These are phyloP conservation scores for Drosophila quadrilineata DNA, from an alignment of 1,140 invertebrate species.

Conservation along the genomic window DNA sequence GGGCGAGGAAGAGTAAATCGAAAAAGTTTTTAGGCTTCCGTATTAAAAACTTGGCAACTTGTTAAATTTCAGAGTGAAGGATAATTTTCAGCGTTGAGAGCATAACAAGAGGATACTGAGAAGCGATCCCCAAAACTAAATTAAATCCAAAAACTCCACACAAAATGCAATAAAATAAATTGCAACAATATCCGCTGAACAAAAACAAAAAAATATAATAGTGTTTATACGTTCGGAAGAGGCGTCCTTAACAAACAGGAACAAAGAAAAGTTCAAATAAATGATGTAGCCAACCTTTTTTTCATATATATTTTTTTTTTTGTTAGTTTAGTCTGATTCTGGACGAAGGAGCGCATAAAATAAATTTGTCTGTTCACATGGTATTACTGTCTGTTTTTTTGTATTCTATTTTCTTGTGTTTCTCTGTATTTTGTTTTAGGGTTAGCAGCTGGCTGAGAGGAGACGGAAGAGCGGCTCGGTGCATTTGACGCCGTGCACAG, in stretches of 20 bases:
- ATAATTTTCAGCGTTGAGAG: conserved; percentile 45
- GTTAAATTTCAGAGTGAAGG: conserved; percentile 51
- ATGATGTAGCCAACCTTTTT: conserved; percentile 63
- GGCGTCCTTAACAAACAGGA: conserved; percentile 21
- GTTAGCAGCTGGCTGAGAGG: conserved; percentile 12
- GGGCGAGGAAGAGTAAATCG: conserved; percentile 46
- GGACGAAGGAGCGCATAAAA: conserved; percentile 64
- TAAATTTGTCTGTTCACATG: conserved; percentile 55
- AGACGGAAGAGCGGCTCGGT: conserved; percentile 20
- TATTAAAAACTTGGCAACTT: conserved; percentile 76
- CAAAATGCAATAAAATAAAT: conserved; percentile 78
- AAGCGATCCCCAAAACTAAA: conserved; percentile 52
- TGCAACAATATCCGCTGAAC: conserved; percentile 65
- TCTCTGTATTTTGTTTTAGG: no score
- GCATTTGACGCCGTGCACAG: conserved; percentile 31
- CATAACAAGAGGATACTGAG: conserved; percentile 21
- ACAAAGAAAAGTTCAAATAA: conserved; percentile 61
- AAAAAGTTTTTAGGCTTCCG: conserved; percentile 67
- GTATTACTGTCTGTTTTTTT: no score
- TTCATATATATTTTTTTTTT: background rate
- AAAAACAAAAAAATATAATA: conserved; percentile 41
- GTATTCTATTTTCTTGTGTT: no score
- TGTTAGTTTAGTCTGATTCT: conserved; percentile 1
- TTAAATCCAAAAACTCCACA: conserved; percentile 72
- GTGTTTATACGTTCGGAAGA: conserved; percentile 11